These are phyloP conservation scores for Plebejus argus DNA, from an alignment of 2,888 invertebrate species.

Conservation along the genomic window DNA sequence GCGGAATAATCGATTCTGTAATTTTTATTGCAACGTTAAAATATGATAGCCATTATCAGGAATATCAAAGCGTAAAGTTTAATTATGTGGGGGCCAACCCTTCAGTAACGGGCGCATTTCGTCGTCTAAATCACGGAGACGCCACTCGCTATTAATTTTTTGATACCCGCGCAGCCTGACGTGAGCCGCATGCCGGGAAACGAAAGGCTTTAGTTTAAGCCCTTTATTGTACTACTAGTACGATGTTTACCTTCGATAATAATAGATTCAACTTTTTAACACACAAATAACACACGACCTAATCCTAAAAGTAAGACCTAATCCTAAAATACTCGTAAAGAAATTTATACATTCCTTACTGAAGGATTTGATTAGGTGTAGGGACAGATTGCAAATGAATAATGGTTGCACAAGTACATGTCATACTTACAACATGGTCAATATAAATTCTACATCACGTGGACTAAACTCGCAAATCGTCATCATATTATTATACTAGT, in stretches of 20 bases:
- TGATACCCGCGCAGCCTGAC: slow-evolving; percentile 44
- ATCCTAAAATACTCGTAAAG: too few relatives aligned
- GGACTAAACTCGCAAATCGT: too few relatives aligned
- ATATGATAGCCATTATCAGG: slow-evolving; percentile 49
- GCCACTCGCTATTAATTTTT: slow-evolving; percentile 76
- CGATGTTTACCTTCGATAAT: background rate
- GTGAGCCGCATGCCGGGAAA: slow-evolving; percentile 6
- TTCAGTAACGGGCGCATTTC: slow-evolving; percentile 74
- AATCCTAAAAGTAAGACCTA: too few relatives aligned
- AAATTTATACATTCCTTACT: too few relatives aligned
- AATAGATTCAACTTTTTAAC: background rate
- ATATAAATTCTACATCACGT: too few relatives aligned
- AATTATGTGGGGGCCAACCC: slow-evolving; percentile 68
- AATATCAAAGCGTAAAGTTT: slow-evolving; percentile 59
- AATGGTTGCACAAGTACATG: too few relatives aligned
- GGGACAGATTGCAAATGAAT: too few relatives aligned
- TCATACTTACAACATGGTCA: too few relatives aligned
- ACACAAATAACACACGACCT: too few relatives aligned
- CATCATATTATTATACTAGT: too few relatives aligned
- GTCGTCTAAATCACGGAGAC: slow-evolving; percentile 68
- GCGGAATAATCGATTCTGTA: slow-evolving; percentile 14
- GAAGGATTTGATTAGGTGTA: too few relatives aligned
- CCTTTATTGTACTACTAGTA: background rate
- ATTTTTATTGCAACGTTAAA: slow-evolving; percentile 38
- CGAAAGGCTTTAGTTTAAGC: background rate